phyloP scores from a whole-genome alignment of 2,888 invertebrate genomes.

The Tortricodes alternella region DNA sequence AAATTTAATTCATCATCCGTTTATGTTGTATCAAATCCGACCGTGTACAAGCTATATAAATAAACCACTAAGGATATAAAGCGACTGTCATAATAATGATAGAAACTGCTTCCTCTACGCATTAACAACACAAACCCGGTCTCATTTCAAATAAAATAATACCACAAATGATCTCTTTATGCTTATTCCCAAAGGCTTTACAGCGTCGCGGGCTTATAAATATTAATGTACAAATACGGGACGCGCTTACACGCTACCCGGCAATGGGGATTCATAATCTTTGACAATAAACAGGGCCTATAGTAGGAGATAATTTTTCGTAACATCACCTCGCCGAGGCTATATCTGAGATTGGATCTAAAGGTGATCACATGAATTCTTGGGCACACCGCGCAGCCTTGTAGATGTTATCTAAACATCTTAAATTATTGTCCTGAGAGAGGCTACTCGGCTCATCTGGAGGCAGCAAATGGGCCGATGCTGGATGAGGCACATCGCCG shows the following conservation, averaged over 20 bases:
- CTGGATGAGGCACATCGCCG: slow-evolving; percentile 55
- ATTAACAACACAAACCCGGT: slow-evolving; percentile 28
- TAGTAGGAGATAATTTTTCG: slow-evolving; percentile 70
- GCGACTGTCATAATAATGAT: slow-evolving; percentile 31
- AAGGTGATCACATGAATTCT: slow-evolving; percentile 79
- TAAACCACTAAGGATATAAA: slow-evolving; percentile 23
- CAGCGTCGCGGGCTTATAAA: slow-evolving; percentile 40
- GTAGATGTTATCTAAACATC: slow-evolving; percentile 80
- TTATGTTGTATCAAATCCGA: slow-evolving; percentile 9
- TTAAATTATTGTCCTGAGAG: slow-evolving; percentile 77
- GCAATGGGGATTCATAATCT: slow-evolving; percentile 56
- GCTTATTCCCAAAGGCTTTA: slow-evolving; percentile 27
- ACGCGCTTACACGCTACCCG: slow-evolving; percentile 34
- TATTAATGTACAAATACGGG: slow-evolving; percentile 47
- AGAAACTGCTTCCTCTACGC: slow-evolving; percentile 31
- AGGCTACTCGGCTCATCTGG: slow-evolving; percentile 69
- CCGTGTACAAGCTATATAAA: slow-evolving; percentile 17
- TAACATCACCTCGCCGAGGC: slow-evolving; percentile 68
- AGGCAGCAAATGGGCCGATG: slow-evolving; percentile 49
- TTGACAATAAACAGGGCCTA: slow-evolving; percentile 63
- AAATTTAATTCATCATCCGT: slow-evolving; percentile 13
- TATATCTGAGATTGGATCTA: slow-evolving; percentile 78
- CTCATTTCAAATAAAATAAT: slow-evolving; percentile 31
- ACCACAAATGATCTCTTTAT: slow-evolving; percentile 30
- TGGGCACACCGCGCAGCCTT: slow-evolving; percentile 72